Base-by-base conservation (phyloP, 1,140 invertebrate species). In the Cotesia vestalis region DNA sequence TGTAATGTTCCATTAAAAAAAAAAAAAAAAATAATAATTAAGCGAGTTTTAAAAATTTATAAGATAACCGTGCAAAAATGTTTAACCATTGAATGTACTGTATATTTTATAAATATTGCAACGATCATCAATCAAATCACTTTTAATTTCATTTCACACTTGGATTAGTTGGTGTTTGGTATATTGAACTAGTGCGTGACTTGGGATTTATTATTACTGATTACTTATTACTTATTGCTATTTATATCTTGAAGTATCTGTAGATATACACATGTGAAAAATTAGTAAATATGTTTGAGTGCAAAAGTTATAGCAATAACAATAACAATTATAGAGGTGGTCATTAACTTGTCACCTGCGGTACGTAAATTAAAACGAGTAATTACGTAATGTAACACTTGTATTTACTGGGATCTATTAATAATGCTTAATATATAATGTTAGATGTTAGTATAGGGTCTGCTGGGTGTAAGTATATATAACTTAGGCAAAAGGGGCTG, bases 301-400 rank as follows among this genome's bases (percentile, higher is more conserved):
- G 40, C 11, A 46, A 27, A 27, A 27, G 27, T 27, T 27, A 27
- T 27, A 27, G 27, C 27, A 27, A 27, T n/a, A 14, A 11, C 17
- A 17, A 59, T 9, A 20, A n/a, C 53, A 55, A 55, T 55, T 14
- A 27, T 11, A 0, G 17, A 20, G 9, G 57, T 59, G 20, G 57
- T 20, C 62, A 64, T 38, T 38, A 36, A 46, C 20, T 20, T 36
- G 8, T 14, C 12, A 9, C 62, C n/a, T 36, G 12, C 20, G 51
- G 14, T 64, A 40, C 27, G 66, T 35, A 51, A 67, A 67, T 67
- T 67, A 67, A 55, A 8, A 46, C 53, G 34, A 8, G 11, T 67
- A 67, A 67, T 67, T 67, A 51, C 52, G 51, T 40, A 55, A 67
- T 27, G 51, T 40, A 55, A 67, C 51, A 40, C 51, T 38, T 55